Evolutionary conservation across 2,797 vertebrate genomes (phyloP).

Genomic region (Tinamus major): DNA sequence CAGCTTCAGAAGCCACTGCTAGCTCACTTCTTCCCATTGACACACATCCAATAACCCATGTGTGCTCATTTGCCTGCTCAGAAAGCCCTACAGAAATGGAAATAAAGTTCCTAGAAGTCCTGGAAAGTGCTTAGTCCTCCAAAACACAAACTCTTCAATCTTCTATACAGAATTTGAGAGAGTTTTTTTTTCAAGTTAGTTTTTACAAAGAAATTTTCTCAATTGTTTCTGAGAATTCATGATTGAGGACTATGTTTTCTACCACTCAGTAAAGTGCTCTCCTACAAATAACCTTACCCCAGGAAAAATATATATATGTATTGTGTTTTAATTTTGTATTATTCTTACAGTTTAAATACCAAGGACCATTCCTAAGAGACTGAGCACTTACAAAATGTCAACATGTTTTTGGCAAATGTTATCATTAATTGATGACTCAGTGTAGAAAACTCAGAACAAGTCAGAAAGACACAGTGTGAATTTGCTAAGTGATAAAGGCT

Average conservation of each 20-base stretch:
- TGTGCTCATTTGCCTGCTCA: background rate
- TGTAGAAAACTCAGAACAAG: background rate
- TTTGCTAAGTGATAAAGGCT: background rate
- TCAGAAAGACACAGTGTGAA: background rate
- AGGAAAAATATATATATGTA: background rate
- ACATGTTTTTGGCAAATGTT: background rate
- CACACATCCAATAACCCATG: slow-evolving; percentile 1
- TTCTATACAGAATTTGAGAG: background rate
- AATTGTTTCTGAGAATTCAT: background rate
- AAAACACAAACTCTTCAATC: background rate
- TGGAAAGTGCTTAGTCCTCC: background rate
- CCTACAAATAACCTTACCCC: background rate
- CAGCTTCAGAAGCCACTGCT: background rate
- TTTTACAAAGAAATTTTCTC: background rate
- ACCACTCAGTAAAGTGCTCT: background rate
- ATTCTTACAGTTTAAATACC: background rate
- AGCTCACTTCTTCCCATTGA: slow-evolving; percentile 5
- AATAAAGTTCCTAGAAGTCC: background rate
- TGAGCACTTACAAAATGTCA: background rate
- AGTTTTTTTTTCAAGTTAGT: background rate
- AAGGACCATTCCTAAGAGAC: background rate
- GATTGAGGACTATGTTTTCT: background rate
- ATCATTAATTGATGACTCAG: background rate
- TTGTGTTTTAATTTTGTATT: background rate
- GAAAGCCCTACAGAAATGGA: background rate